Evolutionary conservation across 2,113 vertebrate genomes (phyloP).

Genomic region (Crocuta crocuta): DNA sequence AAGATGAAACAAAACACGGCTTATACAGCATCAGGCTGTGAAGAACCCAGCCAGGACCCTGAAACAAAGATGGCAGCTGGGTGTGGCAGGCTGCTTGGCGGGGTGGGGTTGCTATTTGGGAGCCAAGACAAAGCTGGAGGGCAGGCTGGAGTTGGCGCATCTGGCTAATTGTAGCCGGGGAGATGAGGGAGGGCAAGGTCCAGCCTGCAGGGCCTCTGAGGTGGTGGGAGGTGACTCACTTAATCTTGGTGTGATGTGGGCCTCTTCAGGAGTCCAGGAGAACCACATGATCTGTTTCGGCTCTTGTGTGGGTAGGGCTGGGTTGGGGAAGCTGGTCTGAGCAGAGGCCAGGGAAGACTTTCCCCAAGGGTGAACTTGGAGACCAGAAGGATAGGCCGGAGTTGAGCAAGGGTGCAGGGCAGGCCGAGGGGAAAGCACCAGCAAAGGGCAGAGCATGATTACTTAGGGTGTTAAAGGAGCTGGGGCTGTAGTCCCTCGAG

Average conservation of each 20-base stretch:
- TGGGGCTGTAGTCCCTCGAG: background rate
- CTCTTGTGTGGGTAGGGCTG: background rate
- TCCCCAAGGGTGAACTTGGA: background rate
- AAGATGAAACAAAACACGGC: background rate
- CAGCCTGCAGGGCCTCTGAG: background rate
- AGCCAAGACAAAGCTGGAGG: background rate
- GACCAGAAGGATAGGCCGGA: background rate
- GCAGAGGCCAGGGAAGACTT: background rate
- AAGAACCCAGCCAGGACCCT: background rate
- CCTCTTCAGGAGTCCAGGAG: background rate
- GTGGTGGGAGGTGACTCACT: background rate
- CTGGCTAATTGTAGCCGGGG: background rate
- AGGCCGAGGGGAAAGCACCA: background rate
- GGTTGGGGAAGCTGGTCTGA: background rate
- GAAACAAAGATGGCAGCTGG: background rate
- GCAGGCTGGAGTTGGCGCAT: background rate
- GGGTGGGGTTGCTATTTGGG: background rate
- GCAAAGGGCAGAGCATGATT: background rate
- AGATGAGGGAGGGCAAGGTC: background rate
- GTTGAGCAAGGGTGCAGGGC: background rate
- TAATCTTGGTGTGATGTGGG: background rate
- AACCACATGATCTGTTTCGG: fast-evolving
- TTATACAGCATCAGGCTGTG: background rate
- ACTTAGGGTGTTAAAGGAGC: background rate
- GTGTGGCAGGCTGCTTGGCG: background rate